Conservation (phyloP, 1,140 invertebrate species). For the Prorops nasuta region DNA sequence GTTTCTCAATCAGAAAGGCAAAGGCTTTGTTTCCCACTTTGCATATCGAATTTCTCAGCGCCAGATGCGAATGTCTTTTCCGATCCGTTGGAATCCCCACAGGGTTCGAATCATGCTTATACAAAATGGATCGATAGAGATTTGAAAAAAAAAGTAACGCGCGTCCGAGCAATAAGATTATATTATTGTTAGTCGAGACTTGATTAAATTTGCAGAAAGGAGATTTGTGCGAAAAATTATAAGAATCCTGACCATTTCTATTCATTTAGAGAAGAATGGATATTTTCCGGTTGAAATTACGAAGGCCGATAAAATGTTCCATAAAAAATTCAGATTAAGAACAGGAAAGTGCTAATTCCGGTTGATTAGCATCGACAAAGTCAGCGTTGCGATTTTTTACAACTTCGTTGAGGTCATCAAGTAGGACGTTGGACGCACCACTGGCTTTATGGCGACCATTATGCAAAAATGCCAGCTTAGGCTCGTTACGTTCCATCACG, state of each 20-base stretch:
- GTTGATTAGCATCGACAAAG: constrained; percentile 22
- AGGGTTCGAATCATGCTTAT: no score
- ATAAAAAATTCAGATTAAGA: constrained; percentile 9
- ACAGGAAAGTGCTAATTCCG: constrained; percentile 17
- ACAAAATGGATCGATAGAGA: no score
- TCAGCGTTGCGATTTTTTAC: constrained; percentile 17
- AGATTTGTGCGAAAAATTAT: no score
- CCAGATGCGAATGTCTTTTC: constrained; percentile 13
- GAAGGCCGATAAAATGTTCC: no score
- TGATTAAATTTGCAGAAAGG: no score
- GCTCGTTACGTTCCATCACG: constrained; percentile 26
- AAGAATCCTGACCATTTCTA: no score
- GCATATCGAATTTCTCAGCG: constrained; percentile 22
- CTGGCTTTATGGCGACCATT: constrained; percentile 27
- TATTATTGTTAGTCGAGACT: no score
- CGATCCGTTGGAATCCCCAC: no score
- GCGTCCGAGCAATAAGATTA: no score
- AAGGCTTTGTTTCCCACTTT: constrained; percentile 18
- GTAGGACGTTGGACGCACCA: constrained; percentile 15
- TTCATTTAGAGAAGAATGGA: no score
- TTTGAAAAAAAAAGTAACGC: no score
- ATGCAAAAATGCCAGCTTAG: constrained; percentile 26
- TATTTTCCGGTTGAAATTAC: no score
- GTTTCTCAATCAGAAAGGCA: constrained; percentile 6
- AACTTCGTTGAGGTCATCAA: constrained; percentile 11